These are phyloP conservation scores for Tetragnatha montana DNA, from an alignment of 2,888 invertebrate genomes.

Conservation along the genomic window DNA sequence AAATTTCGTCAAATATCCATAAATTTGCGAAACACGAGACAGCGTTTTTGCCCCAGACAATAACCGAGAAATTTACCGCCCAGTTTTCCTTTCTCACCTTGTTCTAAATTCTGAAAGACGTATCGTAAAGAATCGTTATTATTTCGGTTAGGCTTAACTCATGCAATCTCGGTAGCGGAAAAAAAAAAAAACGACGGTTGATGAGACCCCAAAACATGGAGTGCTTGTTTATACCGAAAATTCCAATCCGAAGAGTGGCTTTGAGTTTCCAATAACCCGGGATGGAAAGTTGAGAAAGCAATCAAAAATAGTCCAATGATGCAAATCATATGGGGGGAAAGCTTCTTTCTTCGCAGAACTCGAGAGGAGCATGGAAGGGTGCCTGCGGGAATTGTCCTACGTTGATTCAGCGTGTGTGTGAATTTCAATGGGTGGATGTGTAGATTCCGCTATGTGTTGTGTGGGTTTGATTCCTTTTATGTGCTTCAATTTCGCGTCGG, in stretches of 20 bases:
- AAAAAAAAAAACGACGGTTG: neutral
- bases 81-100: neutral
- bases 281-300: constrained; percentile 35
- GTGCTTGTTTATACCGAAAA: neutral
- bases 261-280: neutral
- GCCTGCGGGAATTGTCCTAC: neutral
- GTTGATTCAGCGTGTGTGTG: neutral
- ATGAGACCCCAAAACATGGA: neutral
- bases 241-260: neutral
- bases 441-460: neutral
- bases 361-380: neutral
- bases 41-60: neutral
- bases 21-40: neutral
- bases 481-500: neutral
- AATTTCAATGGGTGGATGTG: neutral
- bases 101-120: neutral
- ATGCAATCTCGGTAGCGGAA: neutral
- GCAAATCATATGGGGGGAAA: neutral
- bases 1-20: constrained; percentile 3
- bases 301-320: constrained; percentile 24
- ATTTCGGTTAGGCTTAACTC: constrained; percentile 12
- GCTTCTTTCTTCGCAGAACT: neutral
- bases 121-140: neutral
- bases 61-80: neutral
- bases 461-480: neutral